phyloP scores from a whole-genome alignment of 2,113 vertebrate genomes.

The Vulpes vulpes region DNA sequence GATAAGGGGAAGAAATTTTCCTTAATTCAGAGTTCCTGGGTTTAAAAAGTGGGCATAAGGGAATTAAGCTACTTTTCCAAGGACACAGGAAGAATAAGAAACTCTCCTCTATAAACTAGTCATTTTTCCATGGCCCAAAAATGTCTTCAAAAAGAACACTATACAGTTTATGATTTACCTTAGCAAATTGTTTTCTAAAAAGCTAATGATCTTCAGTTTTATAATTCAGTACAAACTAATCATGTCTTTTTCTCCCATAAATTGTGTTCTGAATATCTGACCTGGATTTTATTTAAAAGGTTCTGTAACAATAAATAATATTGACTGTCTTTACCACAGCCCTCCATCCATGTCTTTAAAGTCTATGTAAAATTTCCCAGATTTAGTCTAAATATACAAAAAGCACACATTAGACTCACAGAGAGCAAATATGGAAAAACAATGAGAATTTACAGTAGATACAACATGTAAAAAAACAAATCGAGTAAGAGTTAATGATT shows the following conservation, averaged over 20 bases:
- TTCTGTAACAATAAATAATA: not conserved
- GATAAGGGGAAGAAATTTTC: not conserved
- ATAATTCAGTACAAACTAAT: constrained; percentile 53
- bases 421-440: not conserved
- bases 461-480: constrained; percentile 14
- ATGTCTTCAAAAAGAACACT: not conserved
- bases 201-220: constrained; percentile 61
- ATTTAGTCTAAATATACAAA: constrained; percentile 46
- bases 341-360: constrained; percentile 24
- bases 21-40: not conserved
- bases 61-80: not conserved
- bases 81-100: not conserved
- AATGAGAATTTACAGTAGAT: not conserved
- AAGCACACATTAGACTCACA: constrained; percentile 19
- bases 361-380: not conserved
- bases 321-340: constrained; percentile 29
- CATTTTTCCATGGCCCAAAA: not conserved
- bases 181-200: constrained; percentile 40
- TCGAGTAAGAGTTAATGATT: not conserved
- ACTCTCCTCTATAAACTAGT: not conserved
- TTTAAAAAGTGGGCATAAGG: not conserved
- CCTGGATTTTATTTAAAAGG: constrained; percentile 43
- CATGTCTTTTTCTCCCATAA: not conserved
- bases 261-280: constrained; percentile 58
- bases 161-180: constrained; percentile 2